Evolutionary conservation across 2,113 vertebrate species (phyloP).

Genomic region (Orthonyx spaldingii): DNA sequence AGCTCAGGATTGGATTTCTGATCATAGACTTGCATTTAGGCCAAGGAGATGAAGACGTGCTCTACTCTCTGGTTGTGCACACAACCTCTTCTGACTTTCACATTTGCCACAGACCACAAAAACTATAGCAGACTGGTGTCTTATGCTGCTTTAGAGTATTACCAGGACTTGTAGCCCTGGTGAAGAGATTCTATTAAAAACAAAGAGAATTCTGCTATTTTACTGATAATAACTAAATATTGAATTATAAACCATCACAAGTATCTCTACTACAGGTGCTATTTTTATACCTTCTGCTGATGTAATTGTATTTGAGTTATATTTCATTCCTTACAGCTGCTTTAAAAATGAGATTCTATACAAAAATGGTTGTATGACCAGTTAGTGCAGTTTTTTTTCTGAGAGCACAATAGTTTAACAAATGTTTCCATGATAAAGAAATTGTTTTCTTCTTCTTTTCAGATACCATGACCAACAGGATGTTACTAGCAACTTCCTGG

Average conservation of each 20-base stretch:
- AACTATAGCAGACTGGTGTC: neutral
- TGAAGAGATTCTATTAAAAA: neutral
- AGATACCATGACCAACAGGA: constrained; percentile 98
- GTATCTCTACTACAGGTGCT: neutral
- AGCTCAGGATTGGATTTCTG: neutral
- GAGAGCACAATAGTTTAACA: neutral
- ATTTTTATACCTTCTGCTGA: neutral
- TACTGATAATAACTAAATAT: neutral
- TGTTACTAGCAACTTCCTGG: constrained; percentile 97
- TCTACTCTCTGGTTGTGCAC: neutral
- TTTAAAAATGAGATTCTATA: neutral
- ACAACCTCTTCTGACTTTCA: neutral
- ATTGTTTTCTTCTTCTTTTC: constrained; percentile 53
- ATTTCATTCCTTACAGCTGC: neutral
- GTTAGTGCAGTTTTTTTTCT: neutral
- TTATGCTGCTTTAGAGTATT: neutral
- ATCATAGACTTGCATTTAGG: neutral
- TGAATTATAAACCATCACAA: neutral
- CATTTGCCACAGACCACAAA: neutral
- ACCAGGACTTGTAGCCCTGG: neutral
- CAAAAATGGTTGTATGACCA: neutral
- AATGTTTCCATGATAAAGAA: neutral
- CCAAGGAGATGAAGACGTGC: neutral
- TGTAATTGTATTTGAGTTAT: neutral
- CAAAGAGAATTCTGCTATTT: neutral